A percentile compares a stretch with the other conserved stretches of the same genome.
phyloP scores from a whole-genome alignment of 2,888 invertebrate genomes.

The Pogonocherus hispidulus region DNA sequence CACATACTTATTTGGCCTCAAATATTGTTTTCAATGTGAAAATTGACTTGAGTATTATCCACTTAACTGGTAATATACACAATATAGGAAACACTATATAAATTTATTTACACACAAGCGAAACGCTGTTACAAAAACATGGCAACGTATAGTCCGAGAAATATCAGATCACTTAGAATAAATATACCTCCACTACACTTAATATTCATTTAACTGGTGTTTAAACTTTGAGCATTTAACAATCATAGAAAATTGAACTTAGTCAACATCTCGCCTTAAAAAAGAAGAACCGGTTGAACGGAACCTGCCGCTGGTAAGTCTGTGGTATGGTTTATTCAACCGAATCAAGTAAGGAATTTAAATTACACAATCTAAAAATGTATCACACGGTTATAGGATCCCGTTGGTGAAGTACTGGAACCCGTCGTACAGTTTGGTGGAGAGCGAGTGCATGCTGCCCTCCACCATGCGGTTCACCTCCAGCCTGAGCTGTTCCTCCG shows the following conservation, averaged over 20 bases:
- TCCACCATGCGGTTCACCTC: constrained; percentile 95
- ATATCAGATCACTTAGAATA: constrained; percentile 46
- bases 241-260: constrained; percentile 43
- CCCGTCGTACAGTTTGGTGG: constrained; percentile 98
- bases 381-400: constrained; percentile 75
- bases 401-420: constrained; percentile 99
- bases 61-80: constrained; percentile 43
- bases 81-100: constrained; percentile 40
- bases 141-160: constrained; percentile 32
- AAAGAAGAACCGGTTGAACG: not conserved
- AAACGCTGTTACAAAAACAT: constrained; percentile 31
- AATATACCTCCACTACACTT: constrained; percentile 38
- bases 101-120: constrained; percentile 46
- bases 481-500: constrained; percentile 94
- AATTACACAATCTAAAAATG: constrained; percentile 31
- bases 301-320: constrained; percentile 14
- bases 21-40: constrained; percentile 44
- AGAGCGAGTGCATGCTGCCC: constrained; percentile 94
- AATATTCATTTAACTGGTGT: constrained; percentile 48
- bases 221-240: constrained; percentile 58
- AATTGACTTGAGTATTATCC: constrained; percentile 56
- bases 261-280: constrained; percentile 31
- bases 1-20: constrained; percentile 56
- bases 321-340: constrained; percentile 29
- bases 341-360: constrained; percentile 24